phyloP scores from a whole-genome alignment of 2,113 vertebrate species.

The Phaethon lepturus region DNA sequence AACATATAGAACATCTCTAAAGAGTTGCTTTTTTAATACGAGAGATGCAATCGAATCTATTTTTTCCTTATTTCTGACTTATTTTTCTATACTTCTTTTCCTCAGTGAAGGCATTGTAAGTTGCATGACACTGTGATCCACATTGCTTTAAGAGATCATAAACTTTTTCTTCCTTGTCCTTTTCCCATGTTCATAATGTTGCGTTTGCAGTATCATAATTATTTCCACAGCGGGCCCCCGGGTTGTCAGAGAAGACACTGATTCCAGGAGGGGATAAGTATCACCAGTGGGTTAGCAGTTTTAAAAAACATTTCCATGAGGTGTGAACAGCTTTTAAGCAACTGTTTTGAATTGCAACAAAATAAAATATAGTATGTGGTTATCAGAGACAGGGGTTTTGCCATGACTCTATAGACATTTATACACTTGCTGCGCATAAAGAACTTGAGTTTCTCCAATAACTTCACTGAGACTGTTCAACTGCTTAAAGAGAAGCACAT shows the following conservation, averaged over 20 bases:
- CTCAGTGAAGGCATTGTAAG: background rate
- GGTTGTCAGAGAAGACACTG: background rate
- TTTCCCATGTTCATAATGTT: background rate
- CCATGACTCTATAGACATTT: background rate
- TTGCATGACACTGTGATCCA: background rate
- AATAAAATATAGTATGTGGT: background rate
- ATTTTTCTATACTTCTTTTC: background rate
- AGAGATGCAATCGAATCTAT: background rate
- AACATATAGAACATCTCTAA: background rate
- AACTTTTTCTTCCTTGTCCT: background rate
- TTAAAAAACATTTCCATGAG: background rate
- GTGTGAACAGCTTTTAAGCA: background rate
- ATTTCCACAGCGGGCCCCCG: background rate
- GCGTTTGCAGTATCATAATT: background rate
- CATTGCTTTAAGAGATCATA: background rate
- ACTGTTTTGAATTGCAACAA: background rate
- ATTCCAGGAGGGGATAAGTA: background rate
- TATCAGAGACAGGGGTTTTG: background rate
- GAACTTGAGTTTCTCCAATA: background rate
- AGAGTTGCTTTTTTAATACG: background rate
- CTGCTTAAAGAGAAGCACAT: background rate
- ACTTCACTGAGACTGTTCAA: background rate
- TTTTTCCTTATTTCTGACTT: background rate
- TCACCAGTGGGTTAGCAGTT: constrained; percentile 1
- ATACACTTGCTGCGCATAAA: background rate